phyloP scores from a whole-genome alignment of 2,113 vertebrate species.

The Maccullochella peelii region DNA sequence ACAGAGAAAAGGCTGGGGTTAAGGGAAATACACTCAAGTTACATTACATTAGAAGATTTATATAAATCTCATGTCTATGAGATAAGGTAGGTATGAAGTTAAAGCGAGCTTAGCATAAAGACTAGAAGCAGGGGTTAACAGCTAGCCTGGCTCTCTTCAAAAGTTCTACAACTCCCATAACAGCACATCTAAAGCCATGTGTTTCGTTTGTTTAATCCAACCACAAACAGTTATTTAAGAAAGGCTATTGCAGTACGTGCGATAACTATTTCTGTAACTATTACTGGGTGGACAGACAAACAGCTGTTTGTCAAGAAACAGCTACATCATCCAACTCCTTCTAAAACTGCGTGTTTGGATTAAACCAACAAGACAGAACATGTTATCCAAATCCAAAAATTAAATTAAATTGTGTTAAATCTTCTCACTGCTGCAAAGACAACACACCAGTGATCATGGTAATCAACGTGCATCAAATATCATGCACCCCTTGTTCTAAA shows the following conservation, averaged over 20 bases:
- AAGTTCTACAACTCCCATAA: neutral
- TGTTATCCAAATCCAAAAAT: too few species aligned
- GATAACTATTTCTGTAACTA: neutral
- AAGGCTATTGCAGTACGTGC: neutral
- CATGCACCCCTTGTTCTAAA: conserved; percentile 12
- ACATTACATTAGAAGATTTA: neutral
- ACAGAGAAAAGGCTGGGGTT: neutral
- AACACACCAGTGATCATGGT: neutral
- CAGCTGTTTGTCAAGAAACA: neutral
- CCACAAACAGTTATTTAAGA: neutral
- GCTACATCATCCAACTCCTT: neutral
- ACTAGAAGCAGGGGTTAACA: neutral
- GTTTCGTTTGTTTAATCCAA: neutral
- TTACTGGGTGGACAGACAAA: too few species aligned
- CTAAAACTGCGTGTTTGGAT: neutral
- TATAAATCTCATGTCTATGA: neutral
- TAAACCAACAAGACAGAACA: neutral
- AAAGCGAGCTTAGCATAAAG: neutral
- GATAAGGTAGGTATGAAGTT: neutral
- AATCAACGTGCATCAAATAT: conserved; percentile 15
- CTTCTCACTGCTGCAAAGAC: neutral
- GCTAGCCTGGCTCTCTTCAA: neutral
- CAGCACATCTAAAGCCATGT: neutral
- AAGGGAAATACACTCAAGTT: neutral
- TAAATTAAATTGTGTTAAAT: too few species aligned